Base-by-base conservation (phyloP, 2,113 vertebrate species). In the Cyprinodon tularosa region DNA sequence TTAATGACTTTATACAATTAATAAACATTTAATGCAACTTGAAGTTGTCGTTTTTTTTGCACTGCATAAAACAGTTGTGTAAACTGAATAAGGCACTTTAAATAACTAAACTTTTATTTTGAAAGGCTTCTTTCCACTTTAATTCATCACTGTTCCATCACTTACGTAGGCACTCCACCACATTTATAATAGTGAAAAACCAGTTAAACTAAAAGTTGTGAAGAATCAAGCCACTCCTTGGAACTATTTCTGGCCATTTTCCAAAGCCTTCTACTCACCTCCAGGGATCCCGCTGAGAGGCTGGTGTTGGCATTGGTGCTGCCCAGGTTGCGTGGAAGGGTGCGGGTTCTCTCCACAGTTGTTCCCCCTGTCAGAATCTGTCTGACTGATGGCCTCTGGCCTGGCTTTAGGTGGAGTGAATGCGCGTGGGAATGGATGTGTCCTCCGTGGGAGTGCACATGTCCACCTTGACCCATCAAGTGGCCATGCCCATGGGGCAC, bases 261-360 rank as follows among this genome's bases (percentile, higher is more conserved):
- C 20, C 37, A 73, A 45, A 37, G 72, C 66, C 76, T 73, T 73
- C 80, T 69, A 93, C 97, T 96, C 93, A 99, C 98, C 97, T 99
- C 97, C 85, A 99, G 91, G 38, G 98, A 99, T 89, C 97, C 97
- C 90, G 96, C 96, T 74, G 97, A 97, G 93, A 95, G 91, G 92
- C 94, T 95, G 20, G 96, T 95, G 90, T 96, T 96, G 0, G 88
- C 84, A 68, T 92, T 92, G 84, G 95, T 96, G 89, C 97, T 97
- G 0, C 97, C 97, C 81, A 98, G 95, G 10, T 97, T 98, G 76
- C 97, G 97, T 44, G 98, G 98, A 94, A 99, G 96, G 92, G 97
- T 99, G 86, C 97, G 95, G 93, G 97, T 99, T 90, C 96, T 95
- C 87, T 99, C 97, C 45, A 95, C 96, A 3, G 96, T 93, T 80